These are phyloP conservation scores for Manis javanica DNA, from an alignment of 2,797 vertebrate species.

Conservation along the genomic window DNA sequence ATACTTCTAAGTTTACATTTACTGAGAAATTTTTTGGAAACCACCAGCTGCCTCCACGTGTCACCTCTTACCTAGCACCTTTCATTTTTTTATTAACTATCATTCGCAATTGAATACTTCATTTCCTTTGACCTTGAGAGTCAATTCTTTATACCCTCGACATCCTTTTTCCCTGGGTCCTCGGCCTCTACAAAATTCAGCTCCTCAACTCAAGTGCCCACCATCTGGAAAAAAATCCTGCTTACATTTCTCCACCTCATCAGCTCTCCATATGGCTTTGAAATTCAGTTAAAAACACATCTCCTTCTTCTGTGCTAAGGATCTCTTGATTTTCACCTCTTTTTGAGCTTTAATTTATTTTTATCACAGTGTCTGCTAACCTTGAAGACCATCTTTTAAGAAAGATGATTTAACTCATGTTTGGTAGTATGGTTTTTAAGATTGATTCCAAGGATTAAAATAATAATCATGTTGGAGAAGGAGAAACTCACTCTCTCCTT, in stretches of 20 bases:
- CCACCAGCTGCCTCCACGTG: neutral
- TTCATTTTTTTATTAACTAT: slow-evolving; percentile 29
- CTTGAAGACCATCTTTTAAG: slow-evolving; percentile 67
- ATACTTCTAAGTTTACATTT: neutral
- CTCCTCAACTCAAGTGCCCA: slow-evolving; percentile 73
- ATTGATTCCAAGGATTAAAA: slow-evolving; percentile 53
- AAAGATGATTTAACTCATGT: slow-evolving; percentile 60
- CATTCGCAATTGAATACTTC: slow-evolving; percentile 24
- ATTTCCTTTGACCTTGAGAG: slow-evolving; percentile 69
- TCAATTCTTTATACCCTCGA: slow-evolving; percentile 39
- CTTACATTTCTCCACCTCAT: slow-evolving; percentile 71
- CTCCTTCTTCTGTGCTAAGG: slow-evolving; percentile 52
- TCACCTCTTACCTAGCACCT: neutral
- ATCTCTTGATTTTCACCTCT: slow-evolving; percentile 69
- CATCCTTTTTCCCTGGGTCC: slow-evolving; percentile 48
- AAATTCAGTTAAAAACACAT: slow-evolving; percentile 62
- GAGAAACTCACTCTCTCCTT: neutral
- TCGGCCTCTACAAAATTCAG: slow-evolving; percentile 67
- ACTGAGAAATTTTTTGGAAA: slow-evolving; percentile 30
- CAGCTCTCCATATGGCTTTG: slow-evolving; percentile 71
- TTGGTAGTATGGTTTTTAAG: slow-evolving; percentile 16
- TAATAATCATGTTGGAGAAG: neutral
- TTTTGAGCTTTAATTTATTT: slow-evolving; percentile 70
- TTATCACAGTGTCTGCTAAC: slow-evolving; percentile 69
- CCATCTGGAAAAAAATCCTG: slow-evolving; percentile 73